Evolutionary conservation across 2,113 vertebrate species (phyloP).

Genomic region (Apus apus): DNA sequence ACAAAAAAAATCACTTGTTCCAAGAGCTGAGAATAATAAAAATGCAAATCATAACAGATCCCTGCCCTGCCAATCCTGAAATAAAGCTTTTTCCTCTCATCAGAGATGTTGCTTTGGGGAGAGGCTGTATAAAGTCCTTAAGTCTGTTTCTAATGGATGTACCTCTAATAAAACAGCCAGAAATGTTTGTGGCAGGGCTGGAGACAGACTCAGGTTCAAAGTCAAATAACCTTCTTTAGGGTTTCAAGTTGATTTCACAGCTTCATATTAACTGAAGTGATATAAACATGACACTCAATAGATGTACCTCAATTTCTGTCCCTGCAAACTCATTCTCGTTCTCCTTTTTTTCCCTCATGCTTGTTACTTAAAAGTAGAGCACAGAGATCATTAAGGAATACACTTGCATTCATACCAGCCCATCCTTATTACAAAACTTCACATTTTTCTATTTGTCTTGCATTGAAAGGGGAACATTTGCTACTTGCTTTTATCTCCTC

Average conservation of each 20-base stretch:
- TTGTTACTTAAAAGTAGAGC: background rate
- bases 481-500: background rate
- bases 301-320: background rate
- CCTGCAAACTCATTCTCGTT: background rate
- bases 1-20: background rate
- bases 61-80: background rate
- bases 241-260: background rate
- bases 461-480: background rate
- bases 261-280: background rate
- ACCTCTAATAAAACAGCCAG: background rate
- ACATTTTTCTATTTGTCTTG: background rate
- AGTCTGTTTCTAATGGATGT: background rate
- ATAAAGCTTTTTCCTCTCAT: background rate
- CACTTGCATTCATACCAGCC: background rate
- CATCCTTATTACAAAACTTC: background rate
- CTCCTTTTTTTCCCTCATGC: fast-evolving
- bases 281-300: background rate
- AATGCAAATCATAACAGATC: background rate
- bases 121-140: background rate
- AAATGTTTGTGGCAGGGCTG: background rate
- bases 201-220: background rate
- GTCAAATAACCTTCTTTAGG: background rate
- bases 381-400: background rate
- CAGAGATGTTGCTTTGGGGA: background rate
- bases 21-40: background rate